Conservation (phyloP, 2,113 vertebrate species). For the Prietella phreatophila region DNA sequence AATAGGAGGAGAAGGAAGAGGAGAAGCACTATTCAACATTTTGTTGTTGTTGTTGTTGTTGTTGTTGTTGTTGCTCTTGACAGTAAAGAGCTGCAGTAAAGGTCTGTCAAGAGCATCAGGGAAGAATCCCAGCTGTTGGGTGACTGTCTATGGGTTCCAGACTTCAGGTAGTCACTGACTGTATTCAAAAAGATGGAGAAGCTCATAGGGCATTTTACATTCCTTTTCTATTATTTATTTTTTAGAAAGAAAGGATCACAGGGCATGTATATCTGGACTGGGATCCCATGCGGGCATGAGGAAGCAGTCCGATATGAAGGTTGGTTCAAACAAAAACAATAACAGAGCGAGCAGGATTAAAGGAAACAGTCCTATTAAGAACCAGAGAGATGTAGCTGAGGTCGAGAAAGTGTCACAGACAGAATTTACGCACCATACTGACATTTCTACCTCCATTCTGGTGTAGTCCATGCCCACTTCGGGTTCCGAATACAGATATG, state of each 20-base stretch:
- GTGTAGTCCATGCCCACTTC: neutral
- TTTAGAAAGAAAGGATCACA: neutral
- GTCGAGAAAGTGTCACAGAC: neutral
- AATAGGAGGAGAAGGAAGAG: too few relatives aligned
- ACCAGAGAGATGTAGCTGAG: neutral
- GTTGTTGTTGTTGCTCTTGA: too few relatives aligned
- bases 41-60: too few relatives aligned
- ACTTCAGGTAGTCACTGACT: too few relatives aligned
- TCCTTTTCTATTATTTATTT: too few relatives aligned
- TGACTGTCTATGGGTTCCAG: too few relatives aligned
- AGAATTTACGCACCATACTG: neutral
- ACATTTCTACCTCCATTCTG: neutral
- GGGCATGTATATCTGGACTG: neutral
- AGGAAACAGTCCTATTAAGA: neutral
- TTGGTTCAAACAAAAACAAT: neutral
- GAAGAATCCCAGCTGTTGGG: too few relatives aligned
- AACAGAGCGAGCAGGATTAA: neutral
- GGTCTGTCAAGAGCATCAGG: too few relatives aligned
- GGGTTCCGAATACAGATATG: neutral
- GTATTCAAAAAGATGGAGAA: too few relatives aligned
- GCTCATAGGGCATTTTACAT: too few relatives aligned
- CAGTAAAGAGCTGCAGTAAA: too few relatives aligned
- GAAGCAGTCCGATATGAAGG: neutral
- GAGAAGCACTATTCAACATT: too few relatives aligned
- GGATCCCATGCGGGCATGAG: neutral